Base-by-base conservation (phyloP, 2,113 vertebrate species). In the Gorsachius goisagi region DNA sequence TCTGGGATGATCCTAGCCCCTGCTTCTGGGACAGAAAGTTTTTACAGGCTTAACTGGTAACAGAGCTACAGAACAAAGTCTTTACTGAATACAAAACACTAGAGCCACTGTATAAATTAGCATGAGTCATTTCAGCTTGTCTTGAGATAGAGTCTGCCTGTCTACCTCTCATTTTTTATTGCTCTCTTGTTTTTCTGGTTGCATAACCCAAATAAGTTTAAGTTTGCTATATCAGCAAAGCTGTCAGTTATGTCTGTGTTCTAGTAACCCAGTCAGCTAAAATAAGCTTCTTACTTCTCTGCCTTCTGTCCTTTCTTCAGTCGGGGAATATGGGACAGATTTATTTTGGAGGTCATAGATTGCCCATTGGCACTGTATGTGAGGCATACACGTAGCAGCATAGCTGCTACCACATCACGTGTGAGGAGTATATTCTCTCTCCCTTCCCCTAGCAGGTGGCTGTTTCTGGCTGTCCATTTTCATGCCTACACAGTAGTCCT, bases 401-500 rank as follows among this genome's bases (percentile, higher is more conserved):
- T 30, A 87, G 73, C 18, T 85, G 64, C 56, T 78, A 15, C 44
- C 49, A n/a, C 35, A 60, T 67, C 72, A 56, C 71, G 64, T 18
- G 4, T 67, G 84, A 87, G 63, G 56, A 87, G 72, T 78, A 27
- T 67, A 64, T 95, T 92, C 63, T 79, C 56, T 66, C 58, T 62
- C 39, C 56, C 24, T 28, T 86, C 66, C 76, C 30, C 76, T 84
- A 92, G 91, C 96, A 97, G 94, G 94, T 94, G 93, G 94, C 80
- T 85, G 60, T 52, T 95, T 95, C 89, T 95, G 94, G 77, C 89
- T 94, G 64, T 91, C 73, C 73, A 76, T 96, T 93, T 93, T 90
- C 69, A 82, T 72, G 74, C 58, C 49, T 79, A 87, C 66, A 97
- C 86, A 97, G 94, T 94, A 89, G 87, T 45, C 28, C 49, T 92